Evolutionary conservation across 2,113 vertebrate genomes (phyloP), one percentile per base, ranked within the genome.

Genomic region (Zootoca vivipara): DNA sequence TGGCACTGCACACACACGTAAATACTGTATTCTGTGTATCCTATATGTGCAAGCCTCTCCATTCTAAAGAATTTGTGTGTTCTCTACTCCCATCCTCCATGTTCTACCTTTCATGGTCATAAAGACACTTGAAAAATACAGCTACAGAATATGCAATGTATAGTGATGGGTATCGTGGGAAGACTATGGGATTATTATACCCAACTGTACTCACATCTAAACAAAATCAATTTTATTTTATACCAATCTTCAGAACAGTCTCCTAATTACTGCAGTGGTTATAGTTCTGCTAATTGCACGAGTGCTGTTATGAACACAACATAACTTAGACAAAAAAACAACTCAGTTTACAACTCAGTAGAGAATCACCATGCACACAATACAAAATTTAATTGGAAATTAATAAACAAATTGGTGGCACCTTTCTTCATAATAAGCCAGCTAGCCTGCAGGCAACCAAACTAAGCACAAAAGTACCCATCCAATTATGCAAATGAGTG

Each of bases 151-250:
- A 42, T 83, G 75, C 28, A 85, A 5, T 80, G 86, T 52, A 38
- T 92, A 91, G 86, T 90, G 91, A 89, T 78, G 26, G 85, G 18
- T 73, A 52, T 90, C 89, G 33, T 83, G 83, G 83, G 42, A 91
- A 35, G 52, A 86, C 89, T 92, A 91, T 77, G 70, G 90, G 72
- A 87, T 93, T 91, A 93, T 95, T 89, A 89, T 78, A 85, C 74
- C 52, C 65, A 92, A 89, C 67, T 16, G 2, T 90, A 89, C 83
- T 90, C 85, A 89, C 16, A 91, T 78, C 77, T 91, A 90, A 87
- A 89, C 46, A 93, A 90, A 93, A 92, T 91, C 86, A 85, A n/a
- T 91, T 85, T 89, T 92, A 82, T 90, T 91, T 94, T 92, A 87
- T 90, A 40, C 65, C 79, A 42, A 78, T 90, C 65, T 91, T 93